Evolutionary conservation across 2,113 vertebrate genomes (phyloP).

Genomic region (Scomber japonicus): DNA sequence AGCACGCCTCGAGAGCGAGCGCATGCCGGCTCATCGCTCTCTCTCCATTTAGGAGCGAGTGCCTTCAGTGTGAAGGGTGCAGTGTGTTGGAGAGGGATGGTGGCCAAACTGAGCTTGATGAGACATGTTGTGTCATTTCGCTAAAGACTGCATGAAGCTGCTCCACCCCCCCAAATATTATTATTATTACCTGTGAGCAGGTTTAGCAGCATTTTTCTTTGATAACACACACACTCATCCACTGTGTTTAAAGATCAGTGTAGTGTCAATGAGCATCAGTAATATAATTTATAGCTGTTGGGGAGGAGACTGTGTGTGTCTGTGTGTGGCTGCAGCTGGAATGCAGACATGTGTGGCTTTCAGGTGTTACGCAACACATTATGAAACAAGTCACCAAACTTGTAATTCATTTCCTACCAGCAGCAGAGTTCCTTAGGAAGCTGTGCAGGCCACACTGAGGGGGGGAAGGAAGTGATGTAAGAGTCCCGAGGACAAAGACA

Average conservation of each 20-base stretch:
- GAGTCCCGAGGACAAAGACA: slow-evolving; percentile 16
- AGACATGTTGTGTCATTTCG: slow-evolving; percentile 11
- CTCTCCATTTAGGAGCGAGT: slow-evolving; percentile 40
- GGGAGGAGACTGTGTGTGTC: slow-evolving; percentile 1
- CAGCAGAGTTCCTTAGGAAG: slow-evolving; percentile 47
- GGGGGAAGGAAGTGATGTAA: slow-evolving; percentile 54
- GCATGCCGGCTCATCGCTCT: slow-evolving; percentile 77
- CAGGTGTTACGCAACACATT: slow-evolving; percentile 30
- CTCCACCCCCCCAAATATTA: too few relatives aligned
- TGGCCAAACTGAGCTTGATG: not conserved
- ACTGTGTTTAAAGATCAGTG: not conserved
- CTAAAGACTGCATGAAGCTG: slow-evolving; percentile 3
- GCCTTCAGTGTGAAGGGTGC: slow-evolving; percentile 77
- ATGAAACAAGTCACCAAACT: slow-evolving; percentile 26
- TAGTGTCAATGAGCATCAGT: not conserved
- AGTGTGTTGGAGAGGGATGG: slow-evolving; percentile 30
- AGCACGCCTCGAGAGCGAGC: slow-evolving; percentile 55
- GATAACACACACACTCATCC: not conserved
- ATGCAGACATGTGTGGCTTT: not conserved
- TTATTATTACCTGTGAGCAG: too few relatives aligned
- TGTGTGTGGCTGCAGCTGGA: not conserved
- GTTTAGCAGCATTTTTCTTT: not conserved
- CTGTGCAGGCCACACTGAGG: not conserved
- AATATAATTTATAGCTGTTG: not conserved
- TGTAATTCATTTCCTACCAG: slow-evolving; percentile 19